Evolutionary conservation across 2,113 vertebrate species (phyloP).

Genomic region (Elephantulus edwardii): DNA sequence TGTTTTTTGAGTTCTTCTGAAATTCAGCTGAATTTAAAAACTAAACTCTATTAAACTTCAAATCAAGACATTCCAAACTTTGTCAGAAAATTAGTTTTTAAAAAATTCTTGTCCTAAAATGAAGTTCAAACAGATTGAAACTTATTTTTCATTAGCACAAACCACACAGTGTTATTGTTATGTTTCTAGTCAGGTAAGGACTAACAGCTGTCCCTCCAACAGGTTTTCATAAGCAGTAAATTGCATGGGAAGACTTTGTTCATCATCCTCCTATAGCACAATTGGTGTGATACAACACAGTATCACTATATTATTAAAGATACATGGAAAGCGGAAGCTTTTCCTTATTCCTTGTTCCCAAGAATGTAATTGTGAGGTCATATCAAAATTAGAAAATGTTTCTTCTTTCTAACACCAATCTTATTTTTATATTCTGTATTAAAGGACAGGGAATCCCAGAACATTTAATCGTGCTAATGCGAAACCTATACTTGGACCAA

Average conservation of each 20-base stretch:
- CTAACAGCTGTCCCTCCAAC: too few species aligned
- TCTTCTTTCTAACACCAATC: neutral
- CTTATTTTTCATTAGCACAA: slow-evolving; percentile 20
- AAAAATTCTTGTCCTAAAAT: neutral
- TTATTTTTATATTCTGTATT: neutral
- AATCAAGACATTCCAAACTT: slow-evolving; percentile 1
- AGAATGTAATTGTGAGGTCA: neutral
- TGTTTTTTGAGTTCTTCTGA: slow-evolving; percentile 7
- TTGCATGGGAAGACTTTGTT: too few species aligned
- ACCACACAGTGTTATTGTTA: too few species aligned
- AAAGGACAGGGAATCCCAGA: too few species aligned
- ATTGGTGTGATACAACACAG: too few species aligned
- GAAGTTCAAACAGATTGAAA: neutral
- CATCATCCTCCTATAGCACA: too few species aligned
- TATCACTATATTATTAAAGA: neutral
- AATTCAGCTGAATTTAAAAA: slow-evolving; percentile 23
- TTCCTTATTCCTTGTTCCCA: neutral
- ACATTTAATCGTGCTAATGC: too few species aligned
- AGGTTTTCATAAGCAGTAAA: too few species aligned
- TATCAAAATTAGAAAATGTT: neutral
- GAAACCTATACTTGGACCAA: too few species aligned
- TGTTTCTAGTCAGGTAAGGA: too few species aligned
- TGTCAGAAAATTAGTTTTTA: slow-evolving; percentile 13
- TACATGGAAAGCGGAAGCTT: neutral
- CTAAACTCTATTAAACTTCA: neutral